Evolutionary conservation across 1,140 invertebrate genomes (phyloP).

Genomic region (Bombus breviceps): DNA sequence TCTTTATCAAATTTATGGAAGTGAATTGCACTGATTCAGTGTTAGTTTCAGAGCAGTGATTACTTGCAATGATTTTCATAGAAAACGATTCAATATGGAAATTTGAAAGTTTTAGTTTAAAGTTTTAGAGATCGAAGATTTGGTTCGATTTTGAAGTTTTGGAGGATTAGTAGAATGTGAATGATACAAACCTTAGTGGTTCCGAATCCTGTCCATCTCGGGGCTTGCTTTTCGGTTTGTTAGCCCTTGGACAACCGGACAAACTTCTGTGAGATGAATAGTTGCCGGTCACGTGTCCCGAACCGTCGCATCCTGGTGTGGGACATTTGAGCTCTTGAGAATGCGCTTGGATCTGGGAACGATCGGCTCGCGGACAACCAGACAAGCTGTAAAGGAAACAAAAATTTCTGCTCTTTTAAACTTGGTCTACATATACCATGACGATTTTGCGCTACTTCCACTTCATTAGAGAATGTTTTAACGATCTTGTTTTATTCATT

Average conservation of each 20-base stretch:
- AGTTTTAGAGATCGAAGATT: neutral
- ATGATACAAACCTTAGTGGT: conserved; percentile 87
- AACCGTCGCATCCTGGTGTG: conserved; percentile 95
- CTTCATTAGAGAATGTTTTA: neutral
- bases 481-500: neutral
- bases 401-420: conserved; percentile 29
- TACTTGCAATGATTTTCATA: neutral
- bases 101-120: neutral
- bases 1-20: conserved; percentile 14
- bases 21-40: neutral
- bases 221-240: conserved; percentile 96
- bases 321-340: conserved; percentile 94
- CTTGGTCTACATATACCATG: conserved; percentile 52
- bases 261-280: conserved; percentile 93
- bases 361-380: conserved; percentile 90
- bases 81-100: neutral
- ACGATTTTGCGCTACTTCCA: conserved; percentile 56
- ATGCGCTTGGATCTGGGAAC: conserved; percentile 89
- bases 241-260: conserved; percentile 93
- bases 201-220: conserved; percentile 95
- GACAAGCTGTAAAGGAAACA: conserved; percentile 84
- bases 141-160: too few relatives aligned
- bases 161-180: neutral
- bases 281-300: conserved; percentile 93
- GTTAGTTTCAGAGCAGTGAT: neutral